A percentile compares a stretch with the other conserved stretches of the same genome.
Evolutionary conservation across 2,888 invertebrate genomes (phyloP).

Genomic region (Clistopyga incitator): DNA sequence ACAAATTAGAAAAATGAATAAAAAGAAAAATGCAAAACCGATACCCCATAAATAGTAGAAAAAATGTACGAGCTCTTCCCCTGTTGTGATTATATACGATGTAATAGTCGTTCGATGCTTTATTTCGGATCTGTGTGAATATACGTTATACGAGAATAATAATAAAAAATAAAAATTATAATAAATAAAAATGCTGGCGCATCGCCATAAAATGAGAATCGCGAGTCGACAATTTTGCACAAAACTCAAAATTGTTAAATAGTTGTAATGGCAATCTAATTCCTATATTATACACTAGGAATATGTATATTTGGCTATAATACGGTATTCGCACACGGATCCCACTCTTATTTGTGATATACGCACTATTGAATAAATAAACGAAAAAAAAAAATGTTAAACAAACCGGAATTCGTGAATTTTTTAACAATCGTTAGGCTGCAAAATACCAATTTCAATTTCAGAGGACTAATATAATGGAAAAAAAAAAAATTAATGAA

Average conservation of each 20-base stretch:
- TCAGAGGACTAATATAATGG: no score
- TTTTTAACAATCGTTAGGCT: not conserved
- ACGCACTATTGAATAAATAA: slow-evolving; percentile 78
- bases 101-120: slow-evolving; percentile 66
- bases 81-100: slow-evolving; percentile 63
- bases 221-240: slow-evolving; percentile 64
- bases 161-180: slow-evolving; percentile 31
- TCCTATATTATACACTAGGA: slow-evolving; percentile 38
- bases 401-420: slow-evolving; percentile 6
- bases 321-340: slow-evolving; percentile 73
- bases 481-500: no score
- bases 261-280: slow-evolving; percentile 59
- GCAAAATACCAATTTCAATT: no score
- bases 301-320: slow-evolving; percentile 71
- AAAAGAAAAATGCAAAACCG: slow-evolving; percentile 38
- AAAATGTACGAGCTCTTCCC: slow-evolving; percentile 60
- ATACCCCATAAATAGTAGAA: slow-evolving; percentile 54
- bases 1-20: slow-evolving; percentile 57
- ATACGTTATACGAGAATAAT: slow-evolving; percentile 52
- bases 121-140: slow-evolving; percentile 68
- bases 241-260: slow-evolving; percentile 64
- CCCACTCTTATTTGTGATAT: slow-evolving; percentile 78
- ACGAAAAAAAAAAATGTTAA: slow-evolving; percentile 74
- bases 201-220: slow-evolving; percentile 21
- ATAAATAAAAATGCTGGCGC: slow-evolving; percentile 6